Evolutionary conservation across 2,888 invertebrate species (phyloP), one percentile per base, ranked within the genome.

Genomic region (Strigamia transsilvanica): DNA sequence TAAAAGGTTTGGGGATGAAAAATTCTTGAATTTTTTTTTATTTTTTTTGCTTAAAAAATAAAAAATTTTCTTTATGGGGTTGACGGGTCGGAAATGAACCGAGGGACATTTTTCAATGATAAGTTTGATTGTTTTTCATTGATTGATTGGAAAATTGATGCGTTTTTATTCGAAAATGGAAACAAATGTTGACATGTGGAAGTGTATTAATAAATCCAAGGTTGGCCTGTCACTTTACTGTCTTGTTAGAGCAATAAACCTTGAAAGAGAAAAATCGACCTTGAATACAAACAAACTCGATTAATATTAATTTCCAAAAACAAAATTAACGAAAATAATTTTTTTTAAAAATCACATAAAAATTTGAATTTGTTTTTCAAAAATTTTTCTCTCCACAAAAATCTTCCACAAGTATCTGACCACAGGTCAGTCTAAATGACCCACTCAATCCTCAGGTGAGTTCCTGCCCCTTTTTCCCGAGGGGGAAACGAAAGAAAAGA

Each of bases 201-300:
- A 13, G 18, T n/a, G 21, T 61, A n/a, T 21, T 61, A n/a, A 61
- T 18, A 61, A 21, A 61, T 61, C 42, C 61, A 61, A 61, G 61
- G 61, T n/a, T 61, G 61, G 3, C 42, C 9, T 5, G 61, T 61
- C 61, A 61, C 61, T 61, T 61, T 21, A 61, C 61, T 61, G 61
- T 61, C 61, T n/a, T 61, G n/a, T 61, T 61, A 61, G 61, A 61
- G 61, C 61, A 61, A 61, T 61, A 61, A 61, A 61, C 61, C 61
- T 61, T 61, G 61, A 61, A n/a, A 18, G 18, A 18, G 18, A 61
- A 61, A 61, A 18, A 21, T 21, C 61, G 61, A 61, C 61, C 61
- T 61, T 61, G 61, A 61, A 42, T 42, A 42, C 42, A 42, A 42
- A 27, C 27, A 3, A 27, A 27, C n/a, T n/a, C n/a, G n/a, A n/a